Conservation (phyloP, 2,797 vertebrate species). For the Borostomias antarcticus region DNA sequence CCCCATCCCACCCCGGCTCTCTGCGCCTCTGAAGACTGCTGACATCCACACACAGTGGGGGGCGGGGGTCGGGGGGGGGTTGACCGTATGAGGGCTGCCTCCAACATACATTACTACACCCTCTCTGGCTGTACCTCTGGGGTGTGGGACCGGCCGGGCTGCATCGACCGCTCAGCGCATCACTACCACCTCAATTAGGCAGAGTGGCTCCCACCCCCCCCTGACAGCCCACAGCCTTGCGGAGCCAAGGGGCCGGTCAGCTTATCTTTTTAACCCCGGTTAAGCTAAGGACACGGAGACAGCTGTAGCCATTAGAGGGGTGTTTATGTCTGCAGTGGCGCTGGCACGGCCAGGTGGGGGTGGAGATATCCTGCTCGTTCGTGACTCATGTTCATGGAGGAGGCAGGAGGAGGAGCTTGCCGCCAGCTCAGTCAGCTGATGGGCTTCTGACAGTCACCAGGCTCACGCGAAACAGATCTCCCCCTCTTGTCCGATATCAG, state of each 20-base stretch:
- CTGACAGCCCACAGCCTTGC: conserved; percentile 59
- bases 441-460: conserved; percentile 34
- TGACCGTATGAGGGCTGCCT: no score
- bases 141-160: conserved; percentile 27
- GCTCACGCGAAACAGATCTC: conserved; percentile 30
- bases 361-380: conserved; percentile 43
- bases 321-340: conserved; percentile 48
- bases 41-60: conserved; percentile 49
- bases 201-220: conserved; percentile 60
- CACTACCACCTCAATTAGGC: conserved; percentile 68
- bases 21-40: conserved; percentile 42
- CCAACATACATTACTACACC: conserved; percentile 61
- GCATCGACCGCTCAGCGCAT: conserved; percentile 65
- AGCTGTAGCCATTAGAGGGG: conserved; percentile 54
- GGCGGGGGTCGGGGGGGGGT: conserved; percentile 54
- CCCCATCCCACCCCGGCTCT: no score
- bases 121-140: conserved; percentile 58
- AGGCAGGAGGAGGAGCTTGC: conserved; percentile 13
- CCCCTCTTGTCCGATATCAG: conserved; percentile 14
- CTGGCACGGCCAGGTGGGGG: conserved; percentile 47
- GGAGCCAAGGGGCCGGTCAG: conserved; percentile 30
- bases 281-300: conserved; percentile 61
- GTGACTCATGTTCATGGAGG: conserved; percentile 27
- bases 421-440: conserved; percentile 41
- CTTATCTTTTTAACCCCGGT: conserved; percentile 59